These are phyloP conservation scores for Microcebus tavaratra DNA, from an alignment of 2,113 vertebrate genomes.

Conservation along the genomic window DNA sequence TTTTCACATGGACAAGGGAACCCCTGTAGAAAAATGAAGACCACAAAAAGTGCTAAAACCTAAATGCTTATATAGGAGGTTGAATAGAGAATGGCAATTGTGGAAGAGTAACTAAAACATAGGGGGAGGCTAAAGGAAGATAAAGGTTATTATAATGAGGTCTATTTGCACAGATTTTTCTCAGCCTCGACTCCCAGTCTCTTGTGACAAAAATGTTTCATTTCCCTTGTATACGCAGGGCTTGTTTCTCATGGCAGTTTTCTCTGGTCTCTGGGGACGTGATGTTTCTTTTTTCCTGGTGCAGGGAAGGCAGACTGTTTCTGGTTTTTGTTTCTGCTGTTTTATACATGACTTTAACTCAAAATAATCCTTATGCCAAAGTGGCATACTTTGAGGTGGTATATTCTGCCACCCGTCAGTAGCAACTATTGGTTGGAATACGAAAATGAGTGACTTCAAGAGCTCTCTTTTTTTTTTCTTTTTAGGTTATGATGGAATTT, in stretches of 20 bases:
- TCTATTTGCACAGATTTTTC: background rate
- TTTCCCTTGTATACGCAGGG: background rate
- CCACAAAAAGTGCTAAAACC: background rate
- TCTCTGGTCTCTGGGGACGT: background rate
- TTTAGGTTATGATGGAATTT: background rate
- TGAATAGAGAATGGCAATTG: background rate
- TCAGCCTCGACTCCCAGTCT: background rate
- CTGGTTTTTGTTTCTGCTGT: background rate
- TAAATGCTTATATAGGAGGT: background rate
- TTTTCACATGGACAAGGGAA: background rate
- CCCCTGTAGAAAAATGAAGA: background rate
- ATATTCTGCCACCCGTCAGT: background rate
- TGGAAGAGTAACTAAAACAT: background rate
- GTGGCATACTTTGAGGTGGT: background rate
- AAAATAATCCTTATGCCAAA: background rate
- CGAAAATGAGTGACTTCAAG: background rate
- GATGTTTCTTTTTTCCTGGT: background rate
- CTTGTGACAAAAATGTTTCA: background rate
- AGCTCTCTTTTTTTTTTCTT: background rate
- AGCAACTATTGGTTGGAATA: slow-evolving; percentile 14
- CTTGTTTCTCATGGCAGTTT: too few species aligned
- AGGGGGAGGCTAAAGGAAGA: background rate
- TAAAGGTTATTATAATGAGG: background rate
- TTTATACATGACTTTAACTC: background rate
- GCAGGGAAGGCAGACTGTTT: background rate